Percentiles rank a stretch among this genome's conserved stretches.
phyloP scores from a whole-genome alignment of 2,113 vertebrate genomes.

The Grallaria varia region DNA sequence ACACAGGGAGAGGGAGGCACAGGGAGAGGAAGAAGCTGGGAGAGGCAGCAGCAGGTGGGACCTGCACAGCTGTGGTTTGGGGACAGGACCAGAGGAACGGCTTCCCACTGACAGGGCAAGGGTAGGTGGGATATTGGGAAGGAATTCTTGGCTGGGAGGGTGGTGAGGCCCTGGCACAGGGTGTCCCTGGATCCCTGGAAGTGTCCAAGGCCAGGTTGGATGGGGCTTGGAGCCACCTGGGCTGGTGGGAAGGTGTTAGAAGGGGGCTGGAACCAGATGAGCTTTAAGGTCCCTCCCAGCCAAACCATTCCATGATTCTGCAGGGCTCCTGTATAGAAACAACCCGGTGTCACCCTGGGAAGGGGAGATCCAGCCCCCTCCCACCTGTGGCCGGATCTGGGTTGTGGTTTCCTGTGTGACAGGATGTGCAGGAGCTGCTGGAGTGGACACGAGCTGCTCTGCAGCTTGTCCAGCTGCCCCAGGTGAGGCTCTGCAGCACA shows the following conservation, averaged over 20 bases:
- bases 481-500: too few species aligned
- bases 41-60: not conserved
- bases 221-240: not conserved
- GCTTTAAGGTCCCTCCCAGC: too few species aligned
- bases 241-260: not conserved
- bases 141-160: not conserved
- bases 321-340: not conserved
- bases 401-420: not conserved
- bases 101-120: too few species aligned
- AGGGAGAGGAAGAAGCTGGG: accelerated
- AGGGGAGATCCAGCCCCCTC: not conserved
- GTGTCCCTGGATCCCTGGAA: not conserved
- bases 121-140: too few species aligned
- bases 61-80: not conserved
- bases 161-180: too few species aligned
- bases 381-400: accelerated
- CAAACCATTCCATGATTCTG: too few species aligned
- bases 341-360: accelerated
- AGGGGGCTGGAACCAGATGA: not conserved
- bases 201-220: not conserved
- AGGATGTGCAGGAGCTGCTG: not conserved
- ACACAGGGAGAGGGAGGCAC: too few species aligned
- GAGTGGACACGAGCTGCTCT: not conserved
- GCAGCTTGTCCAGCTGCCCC: not conserved
- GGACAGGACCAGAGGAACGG: not conserved